Conservation (phyloP, 1,140 invertebrate genomes). For the Ericerus pela region DNA sequence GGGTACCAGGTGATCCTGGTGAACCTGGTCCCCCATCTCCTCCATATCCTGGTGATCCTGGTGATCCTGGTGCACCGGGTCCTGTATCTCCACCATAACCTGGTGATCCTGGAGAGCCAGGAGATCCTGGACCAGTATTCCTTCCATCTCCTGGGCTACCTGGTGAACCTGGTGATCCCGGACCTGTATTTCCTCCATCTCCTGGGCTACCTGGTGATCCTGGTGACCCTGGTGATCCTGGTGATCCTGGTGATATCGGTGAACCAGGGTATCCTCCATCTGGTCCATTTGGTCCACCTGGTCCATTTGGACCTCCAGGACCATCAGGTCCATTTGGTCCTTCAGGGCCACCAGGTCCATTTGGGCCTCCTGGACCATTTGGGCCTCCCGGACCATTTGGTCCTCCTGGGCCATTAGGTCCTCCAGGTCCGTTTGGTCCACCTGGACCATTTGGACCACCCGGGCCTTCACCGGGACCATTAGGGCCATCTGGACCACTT, state of each 20-base stretch:
- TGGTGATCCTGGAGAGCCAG: neutral
- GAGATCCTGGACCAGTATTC: slow-evolving; percentile 18
- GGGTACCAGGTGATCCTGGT: slow-evolving; percentile 12
- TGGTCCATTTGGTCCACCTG: slow-evolving; percentile 19
- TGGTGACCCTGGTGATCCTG: slow-evolving; percentile 17
- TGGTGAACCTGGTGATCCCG: slow-evolving; percentile 22
- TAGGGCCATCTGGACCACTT: slow-evolving; percentile 14
- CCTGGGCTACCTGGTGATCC: slow-evolving; percentile 14
- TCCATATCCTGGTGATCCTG: slow-evolving; percentile 18
- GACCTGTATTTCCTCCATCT: slow-evolving; percentile 14
- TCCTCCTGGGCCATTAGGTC: slow-evolving; percentile 18
- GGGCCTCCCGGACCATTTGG: slow-evolving; percentile 20
- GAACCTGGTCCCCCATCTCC: slow-evolving; percentile 19
- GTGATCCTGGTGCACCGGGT: slow-evolving; percentile 11
- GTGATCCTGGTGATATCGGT: slow-evolving; percentile 14
- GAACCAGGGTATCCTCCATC: slow-evolving; percentile 14
- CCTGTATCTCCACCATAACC: neutral
- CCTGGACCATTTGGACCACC: slow-evolving; percentile 21
- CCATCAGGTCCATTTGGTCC: slow-evolving; percentile 13
- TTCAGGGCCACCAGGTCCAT: slow-evolving; percentile 19
- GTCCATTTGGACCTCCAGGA: slow-evolving; percentile 14
- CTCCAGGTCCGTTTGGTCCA: slow-evolving; percentile 22
- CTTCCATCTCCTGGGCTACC: slow-evolving; percentile 26
- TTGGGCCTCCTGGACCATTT: slow-evolving; percentile 21
- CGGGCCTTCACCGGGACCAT: slow-evolving; percentile 9